phyloP scores from a whole-genome alignment of 30 jellyfish, hydroid and myxozoan species.

The Cassiopea andromeda region DNA sequence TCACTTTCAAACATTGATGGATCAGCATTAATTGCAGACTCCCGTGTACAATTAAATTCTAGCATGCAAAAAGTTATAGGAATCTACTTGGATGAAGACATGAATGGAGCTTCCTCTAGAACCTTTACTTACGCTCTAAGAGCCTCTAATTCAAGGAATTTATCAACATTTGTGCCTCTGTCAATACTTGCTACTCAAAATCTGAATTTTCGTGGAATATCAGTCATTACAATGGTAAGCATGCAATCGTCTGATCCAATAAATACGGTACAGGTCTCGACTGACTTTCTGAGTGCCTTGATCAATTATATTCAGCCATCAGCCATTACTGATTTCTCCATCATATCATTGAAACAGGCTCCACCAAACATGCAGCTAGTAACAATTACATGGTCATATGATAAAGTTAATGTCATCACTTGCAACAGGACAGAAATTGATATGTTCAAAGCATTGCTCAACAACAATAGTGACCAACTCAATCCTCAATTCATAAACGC shows the following conservation, averaged over 20 bases:
- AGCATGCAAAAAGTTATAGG: slow-evolving; percentile 42
- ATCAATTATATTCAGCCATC: slow-evolving; percentile 23
- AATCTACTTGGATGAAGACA: not conserved
- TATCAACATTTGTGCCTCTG: slow-evolving; percentile 20
- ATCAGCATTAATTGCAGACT: slow-evolving; percentile 13
- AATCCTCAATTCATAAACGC: slow-evolving; percentile 34
- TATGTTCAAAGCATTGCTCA: slow-evolving; percentile 1
- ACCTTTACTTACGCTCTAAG: slow-evolving; percentile 22
- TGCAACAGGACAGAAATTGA: slow-evolving; percentile 46
- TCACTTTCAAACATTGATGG: slow-evolving; percentile 38
- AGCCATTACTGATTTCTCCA: not conserved
- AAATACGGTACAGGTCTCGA: not conserved
- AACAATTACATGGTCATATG: slow-evolving; percentile 31
- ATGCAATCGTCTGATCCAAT: not conserved
- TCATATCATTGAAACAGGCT: slow-evolving; percentile 7
- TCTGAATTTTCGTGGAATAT: slow-evolving; percentile 21
- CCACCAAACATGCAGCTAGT: slow-evolving; percentile 6
- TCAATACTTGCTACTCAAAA: not conserved
- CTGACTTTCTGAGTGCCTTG: slow-evolving; percentile 8
- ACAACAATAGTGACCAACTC: slow-evolving; percentile 10
- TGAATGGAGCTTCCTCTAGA: not conserved
- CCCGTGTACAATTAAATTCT: slow-evolving; percentile 55
- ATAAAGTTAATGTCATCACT: slow-evolving; percentile 17
- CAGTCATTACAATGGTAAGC: slow-evolving; percentile 19
- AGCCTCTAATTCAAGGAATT: slow-evolving; percentile 47